Base-by-base conservation (phyloP, 2,888 invertebrate species). In the Agonopterix heracliana region DNA sequence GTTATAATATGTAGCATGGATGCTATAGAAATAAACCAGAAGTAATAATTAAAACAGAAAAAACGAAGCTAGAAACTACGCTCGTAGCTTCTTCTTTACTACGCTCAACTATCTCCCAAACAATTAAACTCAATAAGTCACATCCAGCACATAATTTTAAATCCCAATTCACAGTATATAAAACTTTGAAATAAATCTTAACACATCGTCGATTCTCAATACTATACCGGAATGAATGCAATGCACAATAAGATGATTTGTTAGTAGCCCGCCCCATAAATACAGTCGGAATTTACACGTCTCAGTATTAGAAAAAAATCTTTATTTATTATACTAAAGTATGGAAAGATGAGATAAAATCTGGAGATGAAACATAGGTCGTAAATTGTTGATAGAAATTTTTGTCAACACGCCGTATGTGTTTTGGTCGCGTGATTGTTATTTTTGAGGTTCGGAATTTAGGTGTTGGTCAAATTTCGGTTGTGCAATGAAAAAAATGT, bases 241-340 rank as follows among this genome's bases (percentile, higher is more conserved):
- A 54, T 60, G 54, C 57, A 74, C 74, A 78, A 81, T 72, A 70
- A 68, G 55, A 78, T 84, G 85, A 86, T 84, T 84, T 85, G 85
- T 86, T 78, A 64, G 68, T 61, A 66, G 53, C 66, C 56, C 54
- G 61, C 66, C 66, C 68, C 71, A 78, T 84, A 81, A 81, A 83
- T 80, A 78, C 59, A 59, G 48, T 52, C 54, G 53, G 57, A 64
- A 57, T 66, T 66, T 70, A 61, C 63, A 64, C 57, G 60, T 59
- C 65, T 59, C 61, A 53, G 50, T 57, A 55, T 66, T 71, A 61
- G 64, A 59, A 73, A 74, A 73, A 77, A 78, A 71, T 61, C 62
- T 64, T 73, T 74, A 82, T 84, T 81, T 82, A 82, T 81, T 66
- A 67, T 63, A 56, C 55, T 11, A 38, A 11, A 38, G 38, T n/a